phyloP scores from a whole-genome alignment of 2,797 vertebrate species.

The Myotis findleyi region DNA sequence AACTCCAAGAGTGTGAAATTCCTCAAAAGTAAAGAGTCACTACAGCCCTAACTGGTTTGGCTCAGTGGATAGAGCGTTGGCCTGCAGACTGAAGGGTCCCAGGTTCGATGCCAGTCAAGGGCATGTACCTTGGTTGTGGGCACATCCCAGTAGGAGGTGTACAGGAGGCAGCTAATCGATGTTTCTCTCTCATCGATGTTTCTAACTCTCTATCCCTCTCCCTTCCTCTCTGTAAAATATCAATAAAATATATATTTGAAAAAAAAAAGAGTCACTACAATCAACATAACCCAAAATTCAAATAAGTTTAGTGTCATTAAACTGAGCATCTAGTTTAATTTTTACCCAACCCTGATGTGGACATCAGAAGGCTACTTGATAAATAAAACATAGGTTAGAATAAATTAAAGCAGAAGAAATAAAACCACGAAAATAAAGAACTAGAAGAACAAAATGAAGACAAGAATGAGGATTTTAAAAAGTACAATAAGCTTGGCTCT shows the following conservation, averaged over 20 bases:
- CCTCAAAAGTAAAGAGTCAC: neutral
- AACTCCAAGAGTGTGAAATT: neutral
- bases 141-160: too few relatives aligned
- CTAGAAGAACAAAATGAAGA: slow-evolving; percentile 25
- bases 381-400: slow-evolving; percentile 30
- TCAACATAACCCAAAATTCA: slow-evolving; percentile 44
- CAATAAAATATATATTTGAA: too few relatives aligned
- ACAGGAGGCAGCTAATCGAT: too few relatives aligned
- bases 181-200: too few relatives aligned
- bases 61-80: too few relatives aligned
- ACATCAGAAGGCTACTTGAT: neutral
- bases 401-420: slow-evolving; percentile 10
- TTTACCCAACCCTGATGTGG: neutral
- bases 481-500: neutral
- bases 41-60: neutral
- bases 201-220: too few relatives aligned
- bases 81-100: too few relatives aligned
- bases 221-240: too few relatives aligned
- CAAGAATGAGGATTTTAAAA: neutral
- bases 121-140: too few relatives aligned
- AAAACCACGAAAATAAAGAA: slow-evolving; percentile 41
- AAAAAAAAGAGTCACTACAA: neutral
- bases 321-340: neutral
- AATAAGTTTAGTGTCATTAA: neutral
- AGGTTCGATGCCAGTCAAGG: too few relatives aligned